phyloP scores from a whole-genome alignment of 2,888 invertebrate species.

The Periphyllus acericola region DNA sequence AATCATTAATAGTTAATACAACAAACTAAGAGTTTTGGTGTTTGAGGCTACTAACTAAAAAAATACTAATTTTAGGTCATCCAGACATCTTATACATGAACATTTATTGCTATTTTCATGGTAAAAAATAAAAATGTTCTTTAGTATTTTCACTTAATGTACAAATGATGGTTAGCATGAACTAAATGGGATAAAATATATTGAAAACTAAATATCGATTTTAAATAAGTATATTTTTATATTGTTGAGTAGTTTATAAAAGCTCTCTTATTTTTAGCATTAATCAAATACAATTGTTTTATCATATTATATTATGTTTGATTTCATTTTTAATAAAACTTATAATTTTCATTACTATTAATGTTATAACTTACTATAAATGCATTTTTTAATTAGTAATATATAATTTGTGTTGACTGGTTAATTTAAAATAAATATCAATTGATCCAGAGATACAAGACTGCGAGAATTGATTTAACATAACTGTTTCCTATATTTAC shows the following conservation, averaged over 20 bases:
- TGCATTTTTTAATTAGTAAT: neutral
- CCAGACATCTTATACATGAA: too few relatives aligned
- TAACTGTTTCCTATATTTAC: conserved; percentile 25
- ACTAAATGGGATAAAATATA: too few relatives aligned
- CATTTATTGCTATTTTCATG: too few relatives aligned
- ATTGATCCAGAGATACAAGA: neutral
- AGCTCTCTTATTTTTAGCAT: neutral
- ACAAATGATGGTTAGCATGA: too few relatives aligned
- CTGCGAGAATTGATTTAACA: conserved; percentile 14
- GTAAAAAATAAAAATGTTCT: too few relatives aligned
- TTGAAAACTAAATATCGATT: too few relatives aligned
- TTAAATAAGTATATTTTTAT: too few relatives aligned
- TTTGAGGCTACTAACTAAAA: neutral
- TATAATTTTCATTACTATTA: neutral
- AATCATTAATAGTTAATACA: neutral
- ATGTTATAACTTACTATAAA: neutral
- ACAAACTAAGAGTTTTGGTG: neutral
- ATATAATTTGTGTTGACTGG: neutral
- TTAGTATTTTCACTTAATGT: too few relatives aligned
- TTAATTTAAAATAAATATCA: conserved; percentile 9
- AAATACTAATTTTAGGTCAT: neutral
- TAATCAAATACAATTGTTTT: too few relatives aligned
- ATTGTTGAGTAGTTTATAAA: too few relatives aligned
- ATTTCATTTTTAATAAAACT: neutral
- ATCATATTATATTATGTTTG: neutral